Percentiles rank a stretch among this genome's conserved stretches.
Conservation (phyloP, 2,797 vertebrate genomes). For the Acridotheres tristis region DNA sequence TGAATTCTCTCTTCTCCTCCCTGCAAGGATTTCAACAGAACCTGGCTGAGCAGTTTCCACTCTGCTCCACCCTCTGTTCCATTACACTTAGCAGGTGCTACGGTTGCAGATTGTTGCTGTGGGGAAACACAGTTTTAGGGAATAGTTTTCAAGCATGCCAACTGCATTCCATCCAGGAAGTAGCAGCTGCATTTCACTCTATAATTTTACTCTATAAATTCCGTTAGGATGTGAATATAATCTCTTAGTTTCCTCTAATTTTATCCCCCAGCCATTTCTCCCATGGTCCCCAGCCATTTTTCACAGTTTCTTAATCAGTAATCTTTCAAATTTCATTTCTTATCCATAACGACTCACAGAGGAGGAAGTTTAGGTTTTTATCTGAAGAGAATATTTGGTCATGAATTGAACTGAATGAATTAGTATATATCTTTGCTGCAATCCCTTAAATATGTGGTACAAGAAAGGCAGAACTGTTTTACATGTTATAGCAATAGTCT, state of each 20-base stretch:
- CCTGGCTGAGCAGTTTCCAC: background rate
- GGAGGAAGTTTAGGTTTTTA: background rate
- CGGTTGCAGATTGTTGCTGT: background rate
- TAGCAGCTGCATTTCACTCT: background rate
- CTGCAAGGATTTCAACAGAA: background rate
- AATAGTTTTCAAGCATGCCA: rapidly evolving
- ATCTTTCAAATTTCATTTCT: background rate
- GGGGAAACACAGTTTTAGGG: background rate
- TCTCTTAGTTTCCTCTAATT: background rate
- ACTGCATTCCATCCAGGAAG: background rate
- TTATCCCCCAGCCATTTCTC: background rate
- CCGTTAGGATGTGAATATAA: background rate
- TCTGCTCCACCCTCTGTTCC: rapidly evolving
- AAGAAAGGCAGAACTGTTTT: background rate
- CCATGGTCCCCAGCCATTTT: background rate
- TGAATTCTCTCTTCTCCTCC: rapidly evolving
- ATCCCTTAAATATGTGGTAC: background rate
- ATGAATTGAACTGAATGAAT: background rate
- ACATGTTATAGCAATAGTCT: background rate
- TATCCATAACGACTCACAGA: background rate
- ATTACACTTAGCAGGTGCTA: background rate
- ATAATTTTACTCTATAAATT: background rate
- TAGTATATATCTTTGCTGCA: background rate
- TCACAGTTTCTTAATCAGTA: background rate
- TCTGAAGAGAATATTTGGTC: background rate